phyloP scores from a whole-genome alignment of 2,113 vertebrate genomes.

The Micronycteris hirsuta region DNA sequence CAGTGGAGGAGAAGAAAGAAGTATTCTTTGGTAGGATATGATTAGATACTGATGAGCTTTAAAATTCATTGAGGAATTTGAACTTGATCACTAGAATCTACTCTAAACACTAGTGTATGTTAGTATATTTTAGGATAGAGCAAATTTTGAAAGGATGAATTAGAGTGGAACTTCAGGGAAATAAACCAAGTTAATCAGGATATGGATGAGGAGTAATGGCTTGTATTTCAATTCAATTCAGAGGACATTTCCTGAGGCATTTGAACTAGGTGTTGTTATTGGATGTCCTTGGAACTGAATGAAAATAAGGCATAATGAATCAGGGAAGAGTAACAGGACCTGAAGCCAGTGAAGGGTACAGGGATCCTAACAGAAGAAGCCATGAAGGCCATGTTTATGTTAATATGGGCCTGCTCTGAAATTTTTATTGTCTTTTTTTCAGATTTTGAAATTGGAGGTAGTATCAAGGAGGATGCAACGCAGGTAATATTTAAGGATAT shows the following conservation, averaged over 20 bases:
- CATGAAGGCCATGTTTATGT: neutral
- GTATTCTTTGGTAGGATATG: neutral
- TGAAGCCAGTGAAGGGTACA: neutral
- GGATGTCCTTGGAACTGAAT: neutral
- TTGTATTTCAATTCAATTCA: neutral
- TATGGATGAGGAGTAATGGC: neutral
- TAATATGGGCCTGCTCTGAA: neutral
- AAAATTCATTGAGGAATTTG: neutral
- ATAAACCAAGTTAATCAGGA: neutral
- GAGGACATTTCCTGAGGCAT: neutral
- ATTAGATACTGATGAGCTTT: neutral
- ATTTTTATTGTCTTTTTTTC: neutral
- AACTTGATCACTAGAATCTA: neutral
- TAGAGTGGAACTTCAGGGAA: neutral
- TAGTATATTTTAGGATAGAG: neutral
- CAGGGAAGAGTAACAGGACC: neutral
- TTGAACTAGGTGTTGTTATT: neutral
- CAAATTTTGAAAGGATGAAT: neutral
- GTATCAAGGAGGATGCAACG: conserved; percentile 18
- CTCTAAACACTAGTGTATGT: neutral
- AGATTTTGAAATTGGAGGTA: conserved; percentile 61
- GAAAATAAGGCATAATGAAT: neutral
- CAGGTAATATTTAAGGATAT: conserved; percentile 52
- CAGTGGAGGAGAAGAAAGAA: neutral
- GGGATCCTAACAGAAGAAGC: neutral